Evolutionary conservation across 1,140 invertebrate genomes (phyloP).

Genomic region (Halesus radiatus): DNA sequence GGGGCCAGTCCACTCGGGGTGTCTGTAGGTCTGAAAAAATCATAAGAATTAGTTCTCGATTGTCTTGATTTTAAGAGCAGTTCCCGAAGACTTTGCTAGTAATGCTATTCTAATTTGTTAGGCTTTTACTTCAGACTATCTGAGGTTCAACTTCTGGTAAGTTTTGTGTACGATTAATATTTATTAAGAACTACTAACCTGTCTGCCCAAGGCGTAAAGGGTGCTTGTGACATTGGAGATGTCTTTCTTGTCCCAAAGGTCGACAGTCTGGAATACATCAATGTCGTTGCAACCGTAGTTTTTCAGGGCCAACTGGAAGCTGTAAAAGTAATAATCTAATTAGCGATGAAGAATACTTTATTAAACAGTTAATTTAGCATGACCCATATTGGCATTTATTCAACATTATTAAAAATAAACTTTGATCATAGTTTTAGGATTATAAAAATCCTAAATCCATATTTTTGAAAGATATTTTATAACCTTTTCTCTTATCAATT

Average conservation of each 20-base stretch:
- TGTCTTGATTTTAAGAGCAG: no score
- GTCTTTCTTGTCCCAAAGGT: conserved; percentile 95
- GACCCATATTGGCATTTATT: not conserved
- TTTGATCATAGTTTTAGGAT: no score
- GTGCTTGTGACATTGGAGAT: conserved; percentile 94
- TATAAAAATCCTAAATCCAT: no score
- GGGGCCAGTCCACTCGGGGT: conserved; percentile 91
- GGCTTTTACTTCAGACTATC: not conserved
- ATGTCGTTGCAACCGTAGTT: conserved; percentile 92
- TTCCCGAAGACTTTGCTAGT: no score
- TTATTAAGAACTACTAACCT: conserved; percentile 69
- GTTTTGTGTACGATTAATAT: not conserved
- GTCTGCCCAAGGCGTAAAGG: conserved; percentile 91
- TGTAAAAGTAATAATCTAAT: conserved; percentile 57
- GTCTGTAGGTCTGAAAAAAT: conserved; percentile 78
- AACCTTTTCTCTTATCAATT: no score
- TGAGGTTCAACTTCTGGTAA: not conserved
- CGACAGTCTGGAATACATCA: conserved; percentile 97
- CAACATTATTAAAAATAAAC: not conserved
- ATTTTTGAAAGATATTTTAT: no score
- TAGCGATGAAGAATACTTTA: no score
- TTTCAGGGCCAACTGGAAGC: conserved; percentile 92
- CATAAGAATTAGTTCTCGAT: no score
- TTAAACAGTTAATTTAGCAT: not conserved
- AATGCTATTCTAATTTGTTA: no score